Percentiles rank a stretch among this genome's conserved stretches.
Evolutionary conservation across 2,888 invertebrate genomes (phyloP).

Genomic region (Spodoptera picta): DNA sequence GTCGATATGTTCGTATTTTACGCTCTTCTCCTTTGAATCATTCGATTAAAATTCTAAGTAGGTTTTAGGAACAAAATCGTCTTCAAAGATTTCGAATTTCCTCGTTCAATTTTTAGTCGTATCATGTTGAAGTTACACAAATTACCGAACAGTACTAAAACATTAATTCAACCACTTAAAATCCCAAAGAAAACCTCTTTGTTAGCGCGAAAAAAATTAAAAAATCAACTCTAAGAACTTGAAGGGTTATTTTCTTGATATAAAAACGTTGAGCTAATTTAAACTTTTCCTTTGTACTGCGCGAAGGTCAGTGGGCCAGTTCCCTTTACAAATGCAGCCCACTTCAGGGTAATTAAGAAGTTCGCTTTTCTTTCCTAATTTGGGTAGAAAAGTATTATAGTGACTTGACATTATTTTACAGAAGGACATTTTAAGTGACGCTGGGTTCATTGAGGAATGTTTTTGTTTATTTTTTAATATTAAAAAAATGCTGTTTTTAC

Average conservation of each 20-base stretch:
- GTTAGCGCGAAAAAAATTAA: slow-evolving; percentile 4
- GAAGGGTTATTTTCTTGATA: slow-evolving; percentile 4
- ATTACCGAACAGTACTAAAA: too few species aligned
- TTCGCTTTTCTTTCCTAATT: slow-evolving; percentile 33
- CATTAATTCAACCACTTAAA: too few species aligned
- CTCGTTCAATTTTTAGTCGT: too few species aligned
- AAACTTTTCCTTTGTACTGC: slow-evolving; percentile 36
- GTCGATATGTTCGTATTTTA: slow-evolving; percentile 3
- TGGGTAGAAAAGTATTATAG: slow-evolving; percentile 24
- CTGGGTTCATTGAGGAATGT: neutral
- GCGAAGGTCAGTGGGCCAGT: slow-evolving; percentile 20
- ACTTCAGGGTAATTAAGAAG: slow-evolving; percentile 36
- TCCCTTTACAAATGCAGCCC: slow-evolving; percentile 33
- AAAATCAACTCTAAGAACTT: slow-evolving; percentile 3
- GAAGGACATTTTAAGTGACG: slow-evolving; percentile 13
- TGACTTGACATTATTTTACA: slow-evolving; percentile 20
- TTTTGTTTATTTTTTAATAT: neutral
- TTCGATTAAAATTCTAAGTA: too few species aligned
- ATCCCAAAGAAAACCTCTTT: too few species aligned
- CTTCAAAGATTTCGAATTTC: too few species aligned
- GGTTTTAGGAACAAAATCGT: too few species aligned
- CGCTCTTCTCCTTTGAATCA: too few species aligned
- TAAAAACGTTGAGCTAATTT: slow-evolving; percentile 27
- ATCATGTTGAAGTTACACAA: too few species aligned
- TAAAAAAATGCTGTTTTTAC: too few species aligned